Conservation (phyloP, 2,888 invertebrate species). For the Strigamia transsilvanica region DNA sequence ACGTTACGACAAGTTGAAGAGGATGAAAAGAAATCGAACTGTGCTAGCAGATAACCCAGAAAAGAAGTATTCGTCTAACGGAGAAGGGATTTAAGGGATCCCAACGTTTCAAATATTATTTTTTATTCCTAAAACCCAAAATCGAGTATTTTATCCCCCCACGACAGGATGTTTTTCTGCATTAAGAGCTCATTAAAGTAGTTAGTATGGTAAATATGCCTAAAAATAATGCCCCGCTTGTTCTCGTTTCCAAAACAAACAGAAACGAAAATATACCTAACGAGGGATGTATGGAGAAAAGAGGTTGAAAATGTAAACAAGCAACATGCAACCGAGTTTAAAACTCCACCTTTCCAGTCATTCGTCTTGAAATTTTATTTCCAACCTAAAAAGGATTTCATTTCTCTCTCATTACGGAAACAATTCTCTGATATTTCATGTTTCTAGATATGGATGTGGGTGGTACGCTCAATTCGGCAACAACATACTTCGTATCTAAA, state of each 20-base stretch:
- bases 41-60: slow-evolving; percentile 16
- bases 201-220: slow-evolving; percentile 5
- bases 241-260: slow-evolving; percentile 20
- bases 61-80: slow-evolving; percentile 15
- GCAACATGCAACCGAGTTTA: not conserved
- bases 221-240: not conserved
- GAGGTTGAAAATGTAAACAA: slow-evolving; percentile 1
- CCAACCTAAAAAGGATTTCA: not conserved
- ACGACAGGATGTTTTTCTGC: not conserved
- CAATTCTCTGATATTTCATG: not conserved
- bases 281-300: slow-evolving; percentile 10
- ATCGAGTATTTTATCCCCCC: too few relatives aligned
- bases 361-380: not conserved
- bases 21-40: slow-evolving; percentile 38
- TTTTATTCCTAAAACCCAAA: not conserved
- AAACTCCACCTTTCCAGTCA: not conserved
- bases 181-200: slow-evolving; percentile 16
- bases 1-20: slow-evolving; percentile 38
- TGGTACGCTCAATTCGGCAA: too few relatives aligned
- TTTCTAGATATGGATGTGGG: too few relatives aligned
- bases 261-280: slow-evolving; percentile 22
- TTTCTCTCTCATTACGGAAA: slow-evolving; percentile 1
- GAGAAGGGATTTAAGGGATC: not conserved
- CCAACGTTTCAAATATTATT: slow-evolving; percentile 4
- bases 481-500: too few relatives aligned